Conservation (phyloP, 37 sponge, comb jelly and placozoan genomes). For the Mnemiopsis leidyi region DNA sequence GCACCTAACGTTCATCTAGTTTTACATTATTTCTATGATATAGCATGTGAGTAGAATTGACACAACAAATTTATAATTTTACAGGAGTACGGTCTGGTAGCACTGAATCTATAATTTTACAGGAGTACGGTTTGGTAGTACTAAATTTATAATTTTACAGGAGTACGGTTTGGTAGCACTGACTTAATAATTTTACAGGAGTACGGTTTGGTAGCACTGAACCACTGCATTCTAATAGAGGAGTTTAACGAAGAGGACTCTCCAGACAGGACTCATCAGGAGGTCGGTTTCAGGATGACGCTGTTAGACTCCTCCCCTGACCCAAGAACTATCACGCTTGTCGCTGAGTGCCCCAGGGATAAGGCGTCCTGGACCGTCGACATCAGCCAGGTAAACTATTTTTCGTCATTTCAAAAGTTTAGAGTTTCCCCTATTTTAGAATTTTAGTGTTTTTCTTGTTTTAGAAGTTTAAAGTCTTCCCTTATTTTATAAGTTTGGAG, state of each 20-base stretch:
- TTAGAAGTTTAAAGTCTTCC: too few relatives aligned
- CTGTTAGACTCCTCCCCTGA: conserved; percentile 34
- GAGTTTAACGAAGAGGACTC: conserved; percentile 5
- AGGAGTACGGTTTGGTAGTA: not conserved
- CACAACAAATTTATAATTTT: too few relatives aligned
- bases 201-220: conserved; percentile 19
- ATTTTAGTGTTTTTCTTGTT: too few relatives aligned
- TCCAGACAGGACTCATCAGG: not conserved
- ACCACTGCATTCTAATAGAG: not conserved
- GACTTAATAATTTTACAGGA: not conserved
- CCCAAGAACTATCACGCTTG: conserved; percentile 17
- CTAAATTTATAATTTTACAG: not conserved
- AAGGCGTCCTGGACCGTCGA: conserved; percentile 37
- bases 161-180: not conserved
- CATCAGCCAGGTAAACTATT: not conserved
- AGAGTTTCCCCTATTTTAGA: too few relatives aligned
- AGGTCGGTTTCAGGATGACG: conserved; percentile 12
- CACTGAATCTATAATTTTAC: too few relatives aligned
- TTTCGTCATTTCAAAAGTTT: too few relatives aligned
- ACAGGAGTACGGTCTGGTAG: not conserved
- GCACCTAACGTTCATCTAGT: not conserved
- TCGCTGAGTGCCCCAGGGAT: conserved; percentile 20
- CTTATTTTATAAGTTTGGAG: too few relatives aligned
- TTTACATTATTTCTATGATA: too few relatives aligned
- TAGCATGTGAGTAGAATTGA: too few relatives aligned